These are phyloP conservation scores for Phoenicopterus ruber DNA, from an alignment of 2,113 vertebrate genomes.

Conservation along the genomic window DNA sequence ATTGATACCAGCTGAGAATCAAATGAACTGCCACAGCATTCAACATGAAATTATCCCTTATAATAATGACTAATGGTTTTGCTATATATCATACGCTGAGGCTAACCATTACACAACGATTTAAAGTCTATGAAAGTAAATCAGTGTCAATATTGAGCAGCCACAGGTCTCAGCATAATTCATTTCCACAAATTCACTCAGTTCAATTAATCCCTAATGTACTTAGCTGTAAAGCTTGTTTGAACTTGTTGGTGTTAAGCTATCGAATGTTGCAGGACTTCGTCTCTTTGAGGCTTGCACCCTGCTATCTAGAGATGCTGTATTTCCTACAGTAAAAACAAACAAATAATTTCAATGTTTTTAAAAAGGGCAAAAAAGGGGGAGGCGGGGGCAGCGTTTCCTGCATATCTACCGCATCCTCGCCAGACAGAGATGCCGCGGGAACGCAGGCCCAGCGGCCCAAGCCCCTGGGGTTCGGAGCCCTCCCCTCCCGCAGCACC, in stretches of 20 bases:
- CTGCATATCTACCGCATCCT: not conserved
- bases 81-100: not conserved
- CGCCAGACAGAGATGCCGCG: fast-evolving
- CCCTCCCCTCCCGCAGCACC: fast-evolving
- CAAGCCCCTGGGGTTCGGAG: not conserved
- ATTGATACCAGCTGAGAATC: not conserved
- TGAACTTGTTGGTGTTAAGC: not conserved
- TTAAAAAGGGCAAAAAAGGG: fast-evolving
- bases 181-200: not conserved
- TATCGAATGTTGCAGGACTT: not conserved
- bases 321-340: not conserved
- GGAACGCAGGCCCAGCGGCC: fast-evolving
- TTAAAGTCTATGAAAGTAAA: not conserved
- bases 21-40: not conserved
- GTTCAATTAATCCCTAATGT: not conserved
- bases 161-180: not conserved
- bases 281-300: not conserved
- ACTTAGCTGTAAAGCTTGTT: not conserved
- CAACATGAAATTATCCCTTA: not conserved
- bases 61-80: not conserved
- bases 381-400: not conserved
- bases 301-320: not conserved
- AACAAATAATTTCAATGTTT: not conserved
- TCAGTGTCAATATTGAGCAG: not conserved
- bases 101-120: not conserved